These are phyloP conservation scores for Drosophila baimaii DNA, from an alignment of 1,140 invertebrate species.

Conservation along the genomic window DNA sequence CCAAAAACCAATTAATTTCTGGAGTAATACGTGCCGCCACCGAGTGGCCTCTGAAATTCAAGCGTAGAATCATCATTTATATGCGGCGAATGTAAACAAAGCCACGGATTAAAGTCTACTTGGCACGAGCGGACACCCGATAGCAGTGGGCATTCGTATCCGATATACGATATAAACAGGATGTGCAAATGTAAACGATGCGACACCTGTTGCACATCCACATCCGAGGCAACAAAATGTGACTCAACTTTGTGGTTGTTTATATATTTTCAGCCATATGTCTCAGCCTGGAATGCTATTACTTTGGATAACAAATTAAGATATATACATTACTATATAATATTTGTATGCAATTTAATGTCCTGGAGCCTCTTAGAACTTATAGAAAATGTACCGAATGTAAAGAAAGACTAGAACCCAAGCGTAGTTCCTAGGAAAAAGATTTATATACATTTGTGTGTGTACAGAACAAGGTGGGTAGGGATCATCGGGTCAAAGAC, in stretches of 20 bases:
- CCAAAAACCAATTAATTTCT: not conserved
- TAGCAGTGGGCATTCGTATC: not conserved
- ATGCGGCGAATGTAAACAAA: not conserved
- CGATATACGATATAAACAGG: constrained; percentile 4
- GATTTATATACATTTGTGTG: not conserved
- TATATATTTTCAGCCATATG: not conserved
- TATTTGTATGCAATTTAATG: too few relatives aligned
- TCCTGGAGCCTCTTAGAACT: too few relatives aligned
- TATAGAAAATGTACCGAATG: not conserved
- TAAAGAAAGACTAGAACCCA: not conserved
- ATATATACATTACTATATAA: too few relatives aligned
- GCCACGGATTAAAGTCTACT: not conserved
- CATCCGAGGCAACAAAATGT: not conserved
- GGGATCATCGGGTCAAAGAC: constrained; percentile 33
- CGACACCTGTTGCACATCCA: constrained; percentile 3
- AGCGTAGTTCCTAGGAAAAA: not conserved
- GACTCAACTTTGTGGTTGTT: not conserved
- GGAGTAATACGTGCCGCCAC: not conserved
- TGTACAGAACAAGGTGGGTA: not conserved
- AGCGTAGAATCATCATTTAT: not conserved
- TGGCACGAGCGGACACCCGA: constrained; percentile 18
- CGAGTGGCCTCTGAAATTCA: not conserved
- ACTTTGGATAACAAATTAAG: too few relatives aligned
- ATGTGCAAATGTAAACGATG: constrained; percentile 5
- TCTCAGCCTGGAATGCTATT: not conserved